phyloP scores from a whole-genome alignment of 2,113 vertebrate genomes.

The Cercopithecus mona region DNA sequence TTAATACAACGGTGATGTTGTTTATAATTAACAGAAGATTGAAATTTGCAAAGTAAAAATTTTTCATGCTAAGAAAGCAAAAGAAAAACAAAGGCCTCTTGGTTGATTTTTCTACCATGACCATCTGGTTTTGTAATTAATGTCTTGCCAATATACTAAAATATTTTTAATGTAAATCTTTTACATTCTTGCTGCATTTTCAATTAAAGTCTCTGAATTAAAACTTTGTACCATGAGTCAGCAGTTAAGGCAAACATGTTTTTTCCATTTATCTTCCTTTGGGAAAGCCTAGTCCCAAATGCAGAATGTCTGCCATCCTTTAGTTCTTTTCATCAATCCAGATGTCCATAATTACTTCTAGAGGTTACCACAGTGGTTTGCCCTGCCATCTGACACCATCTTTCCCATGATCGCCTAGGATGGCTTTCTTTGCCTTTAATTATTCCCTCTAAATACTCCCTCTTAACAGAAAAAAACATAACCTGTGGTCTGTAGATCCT shows the following conservation, averaged over 20 bases:
- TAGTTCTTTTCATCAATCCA: conserved; percentile 68
- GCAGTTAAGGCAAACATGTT: conserved; percentile 59
- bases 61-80: conserved; percentile 46
- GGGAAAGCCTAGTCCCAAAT: conserved; percentile 62
- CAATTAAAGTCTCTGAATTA: conserved; percentile 62
- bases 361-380: conserved; percentile 71
- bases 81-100: conserved; percentile 54
- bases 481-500: not conserved
- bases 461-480: not conserved
- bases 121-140: conserved; percentile 78
- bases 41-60: conserved; percentile 49
- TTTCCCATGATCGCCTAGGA: conserved; percentile 68
- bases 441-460: conserved; percentile 66
- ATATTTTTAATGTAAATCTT: conserved; percentile 70
- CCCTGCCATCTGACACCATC: conserved; percentile 73
- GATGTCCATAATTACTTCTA: conserved; percentile 76
- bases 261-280: conserved; percentile 67
- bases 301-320: conserved; percentile 70
- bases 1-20: conserved; percentile 13
- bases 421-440: conserved; percentile 70
- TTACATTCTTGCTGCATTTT: conserved; percentile 62
- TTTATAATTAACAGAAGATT: conserved; percentile 15
- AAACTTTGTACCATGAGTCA: conserved; percentile 74
- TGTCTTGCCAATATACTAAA: conserved; percentile 67
- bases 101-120: conserved; percentile 54